phyloP scores from a whole-genome alignment of 2,113 vertebrate genomes.

The Sylvia atricapilla region DNA sequence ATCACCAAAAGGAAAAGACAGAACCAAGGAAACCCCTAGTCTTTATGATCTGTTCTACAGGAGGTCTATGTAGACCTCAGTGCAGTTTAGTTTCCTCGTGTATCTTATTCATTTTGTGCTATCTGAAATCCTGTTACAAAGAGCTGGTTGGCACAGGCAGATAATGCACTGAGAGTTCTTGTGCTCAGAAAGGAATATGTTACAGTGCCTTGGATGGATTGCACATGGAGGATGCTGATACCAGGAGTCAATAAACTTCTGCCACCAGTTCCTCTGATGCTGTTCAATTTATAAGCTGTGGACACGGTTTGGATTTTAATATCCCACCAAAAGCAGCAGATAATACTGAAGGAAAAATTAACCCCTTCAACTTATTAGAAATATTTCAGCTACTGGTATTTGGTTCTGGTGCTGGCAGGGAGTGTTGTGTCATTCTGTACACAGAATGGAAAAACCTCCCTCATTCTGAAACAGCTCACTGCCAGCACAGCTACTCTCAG shows the following conservation, averaged over 20 bases:
- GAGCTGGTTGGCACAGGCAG: background rate
- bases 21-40: background rate
- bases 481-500: background rate
- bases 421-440: background rate
- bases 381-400: background rate
- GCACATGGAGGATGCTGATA: background rate
- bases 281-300: background rate
- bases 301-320: background rate
- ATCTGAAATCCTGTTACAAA: background rate
- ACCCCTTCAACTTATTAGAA: background rate
- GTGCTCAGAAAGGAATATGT: background rate
- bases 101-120: background rate
- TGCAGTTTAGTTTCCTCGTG: background rate
- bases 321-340: background rate
- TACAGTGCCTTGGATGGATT: background rate
- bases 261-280: background rate
- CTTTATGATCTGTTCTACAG: background rate
- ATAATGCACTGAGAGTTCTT: background rate
- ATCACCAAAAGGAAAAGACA: background rate
- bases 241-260: background rate
- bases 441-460: background rate
- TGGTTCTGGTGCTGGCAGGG: background rate
- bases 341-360: background rate
- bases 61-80: background rate
- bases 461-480: background rate